These are phyloP conservation scores for Apodemus agrarius DNA, from an alignment of 2,797 vertebrate species.

Conservation along the genomic window DNA sequence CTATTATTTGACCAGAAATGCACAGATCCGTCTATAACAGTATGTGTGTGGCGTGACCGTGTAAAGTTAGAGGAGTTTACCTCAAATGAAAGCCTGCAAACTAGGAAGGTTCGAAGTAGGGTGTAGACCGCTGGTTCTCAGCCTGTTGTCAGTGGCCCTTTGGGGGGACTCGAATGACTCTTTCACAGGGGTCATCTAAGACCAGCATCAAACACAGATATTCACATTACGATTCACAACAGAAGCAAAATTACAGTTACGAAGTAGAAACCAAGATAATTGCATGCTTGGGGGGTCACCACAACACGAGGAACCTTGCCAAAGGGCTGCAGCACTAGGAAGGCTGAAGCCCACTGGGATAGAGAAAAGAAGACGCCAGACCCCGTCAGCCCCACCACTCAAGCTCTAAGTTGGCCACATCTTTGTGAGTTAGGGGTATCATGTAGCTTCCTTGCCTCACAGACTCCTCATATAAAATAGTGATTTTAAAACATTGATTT, in stretches of 20 bases:
- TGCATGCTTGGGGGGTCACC: not conserved
- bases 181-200: not conserved
- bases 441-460: not conserved
- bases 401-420: not conserved
- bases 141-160: not conserved
- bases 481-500: not conserved
- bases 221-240: not conserved
- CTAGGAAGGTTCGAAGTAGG: not conserved
- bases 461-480: constrained; percentile 5
- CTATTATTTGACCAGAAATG: not conserved
- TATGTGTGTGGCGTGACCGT: not conserved
- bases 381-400: not conserved
- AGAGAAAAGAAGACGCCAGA: not conserved
- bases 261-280: not conserved
- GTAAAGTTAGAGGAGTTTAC: not conserved
- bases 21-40: not conserved
- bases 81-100: constrained; percentile 32
- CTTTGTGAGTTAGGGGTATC: constrained; percentile 18
- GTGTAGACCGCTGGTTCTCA: too few species aligned
- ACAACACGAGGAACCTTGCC: not conserved
- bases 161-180: not conserved
- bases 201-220: not conserved
- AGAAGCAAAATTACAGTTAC: not conserved
- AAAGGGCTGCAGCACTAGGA: not conserved
- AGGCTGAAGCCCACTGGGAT: not conserved